Conservation (phyloP, 2,113 vertebrate genomes). For the Campylorhamphus procurvoides region DNA sequence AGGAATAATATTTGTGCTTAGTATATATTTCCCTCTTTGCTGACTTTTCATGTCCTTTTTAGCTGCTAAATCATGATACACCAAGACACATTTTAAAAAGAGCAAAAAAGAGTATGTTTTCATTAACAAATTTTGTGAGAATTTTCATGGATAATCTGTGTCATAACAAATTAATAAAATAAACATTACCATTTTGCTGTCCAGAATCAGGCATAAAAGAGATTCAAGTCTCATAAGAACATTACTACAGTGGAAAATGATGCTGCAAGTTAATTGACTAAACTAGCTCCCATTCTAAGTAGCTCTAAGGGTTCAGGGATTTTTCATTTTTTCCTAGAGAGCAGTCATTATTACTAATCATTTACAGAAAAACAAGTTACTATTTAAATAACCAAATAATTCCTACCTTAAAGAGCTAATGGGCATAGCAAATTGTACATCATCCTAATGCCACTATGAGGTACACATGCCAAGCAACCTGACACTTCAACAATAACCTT, state of each 20-base stretch:
- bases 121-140: neutral
- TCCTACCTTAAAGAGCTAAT: neutral
- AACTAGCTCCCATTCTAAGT: neutral
- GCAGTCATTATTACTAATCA: neutral
- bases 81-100: neutral
- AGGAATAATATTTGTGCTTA: neutral
- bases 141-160: neutral
- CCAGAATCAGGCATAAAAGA: neutral
- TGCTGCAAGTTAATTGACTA: neutral
- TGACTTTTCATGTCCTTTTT: neutral
- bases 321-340: neutral
- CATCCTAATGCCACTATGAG: neutral
- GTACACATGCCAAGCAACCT: neutral
- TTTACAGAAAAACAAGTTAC: neutral
- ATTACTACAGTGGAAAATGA: neutral
- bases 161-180: neutral
- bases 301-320: neutral
- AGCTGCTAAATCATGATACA: neutral
- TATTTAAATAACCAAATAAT: neutral
- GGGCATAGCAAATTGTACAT: neutral
- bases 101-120: neutral
- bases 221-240: neutral
- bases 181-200: neutral
- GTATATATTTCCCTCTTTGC: neutral
- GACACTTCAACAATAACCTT: neutral